Evolutionary conservation across 2,888 invertebrate genomes (phyloP).

Genomic region (Drosophila hamatofila): DNA sequence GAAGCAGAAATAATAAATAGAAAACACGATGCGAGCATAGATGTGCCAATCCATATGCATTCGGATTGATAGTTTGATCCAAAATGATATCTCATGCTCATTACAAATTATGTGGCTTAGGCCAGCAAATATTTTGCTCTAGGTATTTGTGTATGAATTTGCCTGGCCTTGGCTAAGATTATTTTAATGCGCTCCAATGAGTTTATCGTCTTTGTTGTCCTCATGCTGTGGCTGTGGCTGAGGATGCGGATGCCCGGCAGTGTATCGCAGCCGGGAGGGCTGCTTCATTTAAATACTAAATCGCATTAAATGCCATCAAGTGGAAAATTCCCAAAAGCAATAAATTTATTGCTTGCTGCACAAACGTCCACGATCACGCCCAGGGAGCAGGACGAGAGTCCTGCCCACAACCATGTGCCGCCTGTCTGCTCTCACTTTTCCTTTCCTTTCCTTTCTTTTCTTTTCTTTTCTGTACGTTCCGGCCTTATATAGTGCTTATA

Average conservation of each 20-base stretch:
- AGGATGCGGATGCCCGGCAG: conserved; percentile 14
- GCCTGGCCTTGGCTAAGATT: conserved; percentile 61
- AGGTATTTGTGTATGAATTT: conserved; percentile 17
- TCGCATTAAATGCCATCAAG: conserved; percentile 81
- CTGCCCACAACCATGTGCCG: conserved; percentile 16
- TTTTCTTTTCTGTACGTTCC: conserved; percentile 36
- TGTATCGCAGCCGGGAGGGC: conserved; percentile 36
- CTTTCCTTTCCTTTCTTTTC: not conserved
- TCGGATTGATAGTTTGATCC: conserved; percentile 29
- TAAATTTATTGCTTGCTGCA: conserved; percentile 74
- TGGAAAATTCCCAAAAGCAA: conserved; percentile 80
- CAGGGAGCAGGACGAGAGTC: conserved; percentile 8
- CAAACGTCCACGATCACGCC: conserved; percentile 57
- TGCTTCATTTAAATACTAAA: conserved; percentile 80
- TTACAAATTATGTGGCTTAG: conserved; percentile 50
- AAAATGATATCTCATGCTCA: conserved; percentile 34
- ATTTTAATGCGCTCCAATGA: conserved; percentile 73
- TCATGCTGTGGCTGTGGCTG: conserved; percentile 5
- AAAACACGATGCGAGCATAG: not conserved
- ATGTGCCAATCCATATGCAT: not conserved
- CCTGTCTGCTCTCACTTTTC: conserved; percentile 59
- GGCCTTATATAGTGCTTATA: conserved; percentile 61
- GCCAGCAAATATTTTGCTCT: conserved; percentile 38
- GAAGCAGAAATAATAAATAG: conserved; percentile 1
- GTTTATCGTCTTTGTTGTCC: conserved; percentile 72